phyloP scores from a whole-genome alignment of 2,113 vertebrate species.

The Talpa occidentalis region DNA sequence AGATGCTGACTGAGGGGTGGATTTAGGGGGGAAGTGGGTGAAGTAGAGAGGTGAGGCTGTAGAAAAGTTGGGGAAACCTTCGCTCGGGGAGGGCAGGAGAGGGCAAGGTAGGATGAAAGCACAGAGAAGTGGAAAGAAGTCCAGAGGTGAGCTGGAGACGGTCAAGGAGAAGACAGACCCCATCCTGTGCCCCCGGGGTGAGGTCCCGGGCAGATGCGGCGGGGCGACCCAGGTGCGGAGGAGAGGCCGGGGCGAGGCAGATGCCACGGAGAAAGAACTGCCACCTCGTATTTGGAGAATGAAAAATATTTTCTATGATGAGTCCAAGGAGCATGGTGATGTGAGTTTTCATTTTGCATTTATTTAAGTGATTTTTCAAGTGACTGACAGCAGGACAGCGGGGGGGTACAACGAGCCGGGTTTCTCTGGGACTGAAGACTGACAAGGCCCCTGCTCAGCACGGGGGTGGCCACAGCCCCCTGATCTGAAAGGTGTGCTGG shows the following conservation, averaged over 20 bases:
- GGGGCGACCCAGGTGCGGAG: not conserved
- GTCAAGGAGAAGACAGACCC: not conserved
- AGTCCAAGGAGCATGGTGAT: not conserved
- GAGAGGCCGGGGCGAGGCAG: not conserved
- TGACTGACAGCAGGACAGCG: not conserved
- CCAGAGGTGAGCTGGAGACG: no score
- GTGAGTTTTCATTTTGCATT: no score
- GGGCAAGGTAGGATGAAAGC: no score
- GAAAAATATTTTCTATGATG: not conserved
- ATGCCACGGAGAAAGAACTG: not conserved
- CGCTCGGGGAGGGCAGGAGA: no score
- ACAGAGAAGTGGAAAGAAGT: no score
- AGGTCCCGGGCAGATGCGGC: accelerated
- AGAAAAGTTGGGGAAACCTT: no score
- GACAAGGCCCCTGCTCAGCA: no score
- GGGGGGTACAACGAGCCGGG: not conserved
- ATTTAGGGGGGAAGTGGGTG: no score
- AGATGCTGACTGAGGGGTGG: no score
- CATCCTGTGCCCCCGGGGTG: not conserved
- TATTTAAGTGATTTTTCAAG: not conserved
- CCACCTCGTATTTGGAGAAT: not conserved
- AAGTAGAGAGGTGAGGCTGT: no score
- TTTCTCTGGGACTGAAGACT: not conserved
- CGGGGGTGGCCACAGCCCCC: no score
- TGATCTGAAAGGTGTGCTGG: no score